A percentile compares a stretch with the other conserved stretches of the same genome.
Evolutionary conservation across 2,888 invertebrate genomes (phyloP).

Genomic region (Leucoptera coffeella): DNA sequence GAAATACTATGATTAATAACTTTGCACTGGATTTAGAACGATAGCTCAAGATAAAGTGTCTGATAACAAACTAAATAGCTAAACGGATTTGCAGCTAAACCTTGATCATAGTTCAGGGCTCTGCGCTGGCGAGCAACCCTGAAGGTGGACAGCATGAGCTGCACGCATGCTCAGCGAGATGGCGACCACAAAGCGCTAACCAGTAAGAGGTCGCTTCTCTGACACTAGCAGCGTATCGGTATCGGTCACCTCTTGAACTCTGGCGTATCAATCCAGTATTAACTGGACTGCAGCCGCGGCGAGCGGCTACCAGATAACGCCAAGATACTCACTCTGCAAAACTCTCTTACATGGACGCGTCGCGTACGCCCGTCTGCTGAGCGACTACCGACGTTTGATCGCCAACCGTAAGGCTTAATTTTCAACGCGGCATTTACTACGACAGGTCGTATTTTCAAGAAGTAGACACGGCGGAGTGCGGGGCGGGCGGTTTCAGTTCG

Average conservation of each 20-base stretch:
- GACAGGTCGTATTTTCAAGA: too few species aligned
- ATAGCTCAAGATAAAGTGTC: too few species aligned
- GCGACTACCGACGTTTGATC: constrained; percentile 6
- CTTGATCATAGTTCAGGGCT: too few species aligned
- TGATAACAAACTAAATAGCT: too few species aligned
- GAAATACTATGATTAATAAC: too few species aligned
- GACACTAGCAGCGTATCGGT: constrained; percentile 19
- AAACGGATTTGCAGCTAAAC: too few species aligned
- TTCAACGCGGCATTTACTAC: too few species aligned
- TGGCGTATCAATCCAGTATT: constrained; percentile 50
- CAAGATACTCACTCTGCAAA: constrained; percentile 13
- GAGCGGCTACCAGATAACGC: constrained; percentile 41
- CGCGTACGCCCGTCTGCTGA: constrained; percentile 5
- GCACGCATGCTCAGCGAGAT: constrained; percentile 42
- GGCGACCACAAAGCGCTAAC: constrained; percentile 19
- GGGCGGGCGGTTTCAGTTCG: constrained; percentile 16
- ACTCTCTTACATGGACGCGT: constrained; percentile 7
- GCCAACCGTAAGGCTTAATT: too few species aligned
- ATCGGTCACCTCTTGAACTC: constrained; percentile 58
- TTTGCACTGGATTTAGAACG: too few species aligned
- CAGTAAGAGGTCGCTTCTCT: constrained; percentile 37
- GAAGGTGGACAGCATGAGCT: constrained; percentile 44
- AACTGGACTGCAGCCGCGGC: constrained; percentile 47
- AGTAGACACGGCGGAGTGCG: neutral
- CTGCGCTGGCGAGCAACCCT: too few species aligned